Conservation (phyloP, 2,888 invertebrate genomes). For the Glaucopsyche alexis region DNA sequence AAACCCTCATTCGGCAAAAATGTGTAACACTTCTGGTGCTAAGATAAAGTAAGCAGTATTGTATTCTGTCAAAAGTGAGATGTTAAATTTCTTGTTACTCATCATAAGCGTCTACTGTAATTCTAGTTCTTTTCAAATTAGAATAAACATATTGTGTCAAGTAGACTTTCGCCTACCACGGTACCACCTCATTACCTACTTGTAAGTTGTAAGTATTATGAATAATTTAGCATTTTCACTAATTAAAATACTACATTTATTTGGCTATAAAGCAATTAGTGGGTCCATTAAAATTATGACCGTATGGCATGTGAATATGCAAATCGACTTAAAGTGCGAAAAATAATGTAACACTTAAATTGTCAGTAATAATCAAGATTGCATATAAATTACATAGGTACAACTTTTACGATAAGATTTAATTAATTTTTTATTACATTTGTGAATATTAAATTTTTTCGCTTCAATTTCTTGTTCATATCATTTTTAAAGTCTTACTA, state of each 20-base stretch:
- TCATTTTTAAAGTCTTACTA: neutral
- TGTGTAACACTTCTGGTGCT: no score
- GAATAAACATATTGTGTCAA: no score
- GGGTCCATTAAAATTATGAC: slow-evolving; percentile 5
- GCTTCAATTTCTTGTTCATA: neutral
- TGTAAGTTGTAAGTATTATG: neutral
- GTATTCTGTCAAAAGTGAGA: no score
- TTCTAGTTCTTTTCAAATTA: no score
- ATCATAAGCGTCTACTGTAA: no score
- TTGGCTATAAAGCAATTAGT: slow-evolving; percentile 6
- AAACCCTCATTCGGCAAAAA: no score
- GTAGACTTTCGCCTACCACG: no score
- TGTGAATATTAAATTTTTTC: neutral
- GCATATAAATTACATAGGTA: neutral
- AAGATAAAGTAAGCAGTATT: no score
- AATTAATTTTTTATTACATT: neutral
- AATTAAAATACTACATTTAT: neutral
- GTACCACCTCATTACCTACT: neutral
- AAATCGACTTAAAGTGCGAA: slow-evolving; percentile 9
- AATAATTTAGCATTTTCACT: neutral
- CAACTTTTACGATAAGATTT: neutral
- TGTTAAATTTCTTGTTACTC: no score
- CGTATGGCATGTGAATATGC: slow-evolving; percentile 1
- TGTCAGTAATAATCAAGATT: slow-evolving; percentile 11
- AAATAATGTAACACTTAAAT: neutral